Percentiles rank a stretch among this genome's conserved stretches.
Evolutionary conservation across 2,888 invertebrate genomes (phyloP).

Genomic region (Andrena camellia): DNA sequence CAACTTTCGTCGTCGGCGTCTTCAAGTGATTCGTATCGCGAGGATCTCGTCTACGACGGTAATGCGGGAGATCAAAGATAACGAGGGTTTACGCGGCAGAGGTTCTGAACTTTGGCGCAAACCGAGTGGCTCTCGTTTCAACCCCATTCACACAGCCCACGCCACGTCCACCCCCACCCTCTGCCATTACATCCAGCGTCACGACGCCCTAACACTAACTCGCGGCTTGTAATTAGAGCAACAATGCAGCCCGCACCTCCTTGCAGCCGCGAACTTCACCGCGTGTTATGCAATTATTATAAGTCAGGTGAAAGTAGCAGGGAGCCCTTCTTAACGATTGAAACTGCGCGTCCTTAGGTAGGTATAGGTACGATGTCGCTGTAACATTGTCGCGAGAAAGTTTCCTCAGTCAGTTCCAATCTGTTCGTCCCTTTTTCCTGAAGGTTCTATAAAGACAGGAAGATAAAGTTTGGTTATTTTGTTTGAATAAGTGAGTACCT

Average conservation of each 20-base stretch:
- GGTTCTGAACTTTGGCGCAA: constrained; percentile 67
- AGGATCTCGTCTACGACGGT: constrained; percentile 52
- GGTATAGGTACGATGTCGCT: neutral
- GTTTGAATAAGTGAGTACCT: too few species aligned
- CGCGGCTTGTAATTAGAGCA: constrained; percentile 76
- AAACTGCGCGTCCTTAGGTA: constrained; percentile 49
- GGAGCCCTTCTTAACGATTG: constrained; percentile 67
- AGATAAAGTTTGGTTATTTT: too few species aligned
- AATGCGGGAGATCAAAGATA: constrained; percentile 73
- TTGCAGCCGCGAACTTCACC: constrained; percentile 71
- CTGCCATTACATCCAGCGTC: constrained; percentile 2
- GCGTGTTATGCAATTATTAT: constrained; percentile 76
- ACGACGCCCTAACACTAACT: constrained; percentile 48
- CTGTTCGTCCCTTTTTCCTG: neutral
- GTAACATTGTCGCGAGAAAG: neutral
- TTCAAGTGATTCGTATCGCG: constrained; percentile 50
- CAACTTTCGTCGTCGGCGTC: constrained; percentile 49
- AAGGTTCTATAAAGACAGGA: neutral
- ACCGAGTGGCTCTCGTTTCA: constrained; percentile 65
- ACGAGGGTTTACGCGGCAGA: constrained; percentile 71
- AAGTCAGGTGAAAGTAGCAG: constrained; percentile 55
- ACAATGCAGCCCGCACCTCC: constrained; percentile 67
- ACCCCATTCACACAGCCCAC: constrained; percentile 33
- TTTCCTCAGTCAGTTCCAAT: too few species aligned
- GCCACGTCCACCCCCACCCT: constrained; percentile 2